Evolutionary conservation across 2,888 invertebrate genomes (phyloP), one percentile per base, ranked within the genome.

Genomic region (Paralinhomoeus sp.): DNA sequence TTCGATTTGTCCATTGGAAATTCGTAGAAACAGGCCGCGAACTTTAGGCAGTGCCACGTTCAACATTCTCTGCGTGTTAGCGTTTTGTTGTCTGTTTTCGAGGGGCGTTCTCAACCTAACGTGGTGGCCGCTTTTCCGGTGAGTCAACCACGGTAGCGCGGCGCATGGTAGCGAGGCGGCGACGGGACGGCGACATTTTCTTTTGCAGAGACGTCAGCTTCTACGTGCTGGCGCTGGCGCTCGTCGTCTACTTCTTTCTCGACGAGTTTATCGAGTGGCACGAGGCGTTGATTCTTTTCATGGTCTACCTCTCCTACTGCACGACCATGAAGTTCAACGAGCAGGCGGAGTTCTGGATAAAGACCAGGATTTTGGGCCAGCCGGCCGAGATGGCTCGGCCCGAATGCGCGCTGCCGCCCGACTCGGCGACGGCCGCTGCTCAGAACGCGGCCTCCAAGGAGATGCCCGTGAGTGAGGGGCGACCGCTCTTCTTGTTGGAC

Each of bases 41-140:
- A 9, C 7, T 47, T 21, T 48, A 47, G 48, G 53, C 23, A 49
- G 80, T 80, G 53, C 51, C 13, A 57, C 56, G 15, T 58, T 58
- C 50, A 58, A 58, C 46, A 58, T 58, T 44, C 49, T 57, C 1
- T 57, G 55, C 43, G 58, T 58, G 18, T 49, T 58, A 15, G 56
- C 58, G 1, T 57, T 56, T 45, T 58, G 58, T 44, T 51, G 55
- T 2, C 48, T 58, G n/a, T 57, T 57, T 48, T 54, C 54, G 3
- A 2, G 33, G 23, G 38, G 35, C 12, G 51, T 57, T 9, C 53
- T 59, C 21, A 50, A 55, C 24, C 47, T 58, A 39, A 58, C 57
- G 9, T 58, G 58, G 58, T 59, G 59, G 59, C 59, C 59, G n/a
- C 45, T 58, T 2, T 58, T 57, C 47, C 49, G 56, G 50, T 53